Conservation (phyloP, 1,140 invertebrate genomes). For the Drosophila bifasciata region DNA sequence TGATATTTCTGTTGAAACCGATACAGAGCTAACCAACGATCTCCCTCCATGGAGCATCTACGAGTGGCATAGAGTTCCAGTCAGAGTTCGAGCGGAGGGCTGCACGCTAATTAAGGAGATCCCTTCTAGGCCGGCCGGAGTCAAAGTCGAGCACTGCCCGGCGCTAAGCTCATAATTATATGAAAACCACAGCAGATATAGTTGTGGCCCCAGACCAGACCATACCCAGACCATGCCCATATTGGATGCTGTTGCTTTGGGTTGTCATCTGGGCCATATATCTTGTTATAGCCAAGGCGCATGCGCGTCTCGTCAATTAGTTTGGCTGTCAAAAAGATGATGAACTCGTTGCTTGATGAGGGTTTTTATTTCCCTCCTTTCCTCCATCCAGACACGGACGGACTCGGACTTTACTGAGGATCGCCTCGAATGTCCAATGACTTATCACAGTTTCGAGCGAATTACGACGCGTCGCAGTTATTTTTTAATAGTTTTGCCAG, state of each 20-base stretch:
- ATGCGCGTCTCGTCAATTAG: slow-evolving; percentile 83
- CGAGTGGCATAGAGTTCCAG: slow-evolving; percentile 7
- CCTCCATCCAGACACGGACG: slow-evolving; percentile 7
- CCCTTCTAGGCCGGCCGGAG: neutral
- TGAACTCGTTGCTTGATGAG: slow-evolving; percentile 83
- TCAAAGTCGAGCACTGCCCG: too few species aligned
- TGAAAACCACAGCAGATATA: slow-evolving; percentile 37
- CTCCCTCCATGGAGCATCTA: slow-evolving; percentile 23
- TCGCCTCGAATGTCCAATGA: slow-evolving; percentile 61
- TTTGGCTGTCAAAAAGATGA: slow-evolving; percentile 84
- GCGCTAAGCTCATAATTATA: slow-evolving; percentile 83
- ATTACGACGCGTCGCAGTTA: slow-evolving; percentile 70
- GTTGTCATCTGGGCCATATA: slow-evolving; percentile 79
- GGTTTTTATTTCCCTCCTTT: slow-evolving; percentile 51
- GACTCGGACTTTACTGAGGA: slow-evolving; percentile 22
- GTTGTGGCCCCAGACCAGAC: slow-evolving; percentile 8
- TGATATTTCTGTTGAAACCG: slow-evolving; percentile 80
- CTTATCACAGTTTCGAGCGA: slow-evolving; percentile 82
- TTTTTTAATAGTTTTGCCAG: slow-evolving; percentile 77
- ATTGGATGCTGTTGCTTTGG: slow-evolving; percentile 30
- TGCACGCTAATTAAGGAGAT: slow-evolving; percentile 72
- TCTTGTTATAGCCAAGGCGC: slow-evolving; percentile 75
- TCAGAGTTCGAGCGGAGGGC: slow-evolving; percentile 1
- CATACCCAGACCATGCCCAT: slow-evolving; percentile 7
- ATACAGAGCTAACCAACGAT: slow-evolving; percentile 45